Percentiles rank a stretch among this genome's conserved stretches.
These are phyloP conservation scores for Patiria miniata DNA, from an alignment of 35 echinoderm and acorn worm species.

Conservation along the genomic window DNA sequence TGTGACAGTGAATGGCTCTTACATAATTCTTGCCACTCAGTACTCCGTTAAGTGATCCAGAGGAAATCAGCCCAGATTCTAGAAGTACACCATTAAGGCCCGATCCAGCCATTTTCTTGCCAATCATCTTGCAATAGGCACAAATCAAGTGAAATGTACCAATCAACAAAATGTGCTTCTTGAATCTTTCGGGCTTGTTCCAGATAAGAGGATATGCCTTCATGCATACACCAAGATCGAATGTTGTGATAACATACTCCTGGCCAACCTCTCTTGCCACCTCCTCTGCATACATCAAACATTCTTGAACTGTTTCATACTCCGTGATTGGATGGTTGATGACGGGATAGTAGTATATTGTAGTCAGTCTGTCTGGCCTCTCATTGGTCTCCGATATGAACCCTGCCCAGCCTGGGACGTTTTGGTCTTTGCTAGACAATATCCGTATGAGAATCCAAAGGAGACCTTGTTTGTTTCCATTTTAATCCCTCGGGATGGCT, in stretches of 20 bases:
- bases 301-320: conserved; percentile 52
- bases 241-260: conserved; percentile 63
- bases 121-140: conserved; percentile 68
- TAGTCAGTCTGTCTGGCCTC: conserved; percentile 44
- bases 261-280: conserved; percentile 67
- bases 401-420: too few species aligned
- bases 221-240: conserved; percentile 79
- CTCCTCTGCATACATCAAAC: conserved; percentile 16
- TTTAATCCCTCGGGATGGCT: too few species aligned
- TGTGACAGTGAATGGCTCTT: too few species aligned
- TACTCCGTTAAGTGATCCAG: too few species aligned
- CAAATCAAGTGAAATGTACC: conserved; percentile 59
- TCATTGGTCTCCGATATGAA: too few species aligned
- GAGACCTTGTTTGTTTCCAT: too few species aligned
- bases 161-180: conserved; percentile 54
- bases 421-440: too few species aligned
- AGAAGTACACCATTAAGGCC: conserved; percentile 40
- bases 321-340: conserved; percentile 72
- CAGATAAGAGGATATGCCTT: conserved; percentile 68
- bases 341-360: conserved; percentile 68
- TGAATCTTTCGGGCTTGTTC: conserved; percentile 41
- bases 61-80: conserved; percentile 42
- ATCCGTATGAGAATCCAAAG: too few species aligned
- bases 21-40: too few species aligned
- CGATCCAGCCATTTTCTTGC: conserved; percentile 49